These are phyloP conservation scores for Ennomos erosarius DNA, from an alignment of 2,888 invertebrate species.

Conservation along the genomic window DNA sequence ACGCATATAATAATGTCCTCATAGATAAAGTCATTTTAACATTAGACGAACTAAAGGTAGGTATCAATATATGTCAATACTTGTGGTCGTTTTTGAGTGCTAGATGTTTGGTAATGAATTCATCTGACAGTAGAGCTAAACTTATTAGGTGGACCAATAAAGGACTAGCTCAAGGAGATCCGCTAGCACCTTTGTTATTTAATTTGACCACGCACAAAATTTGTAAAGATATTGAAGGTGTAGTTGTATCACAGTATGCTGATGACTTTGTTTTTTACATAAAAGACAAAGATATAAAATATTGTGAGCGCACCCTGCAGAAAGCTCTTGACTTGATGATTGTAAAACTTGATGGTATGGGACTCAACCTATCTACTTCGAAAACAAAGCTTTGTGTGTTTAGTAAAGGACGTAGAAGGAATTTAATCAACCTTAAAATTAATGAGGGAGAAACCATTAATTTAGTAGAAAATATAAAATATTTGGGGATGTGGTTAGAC, in stretches of 20 bases:
- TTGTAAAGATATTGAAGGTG: neutral
- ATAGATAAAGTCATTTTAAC: neutral
- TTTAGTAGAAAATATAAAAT: neutral
- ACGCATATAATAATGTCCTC: slow-evolving; percentile 3
- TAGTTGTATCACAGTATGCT: neutral
- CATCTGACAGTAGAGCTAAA: neutral
- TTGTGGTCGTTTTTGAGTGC: neutral
- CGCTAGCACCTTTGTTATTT: neutral
- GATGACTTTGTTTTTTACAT: too few relatives aligned
- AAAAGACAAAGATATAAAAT: too few relatives aligned
- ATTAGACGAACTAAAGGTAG: neutral
- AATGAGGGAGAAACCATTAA: too few relatives aligned
- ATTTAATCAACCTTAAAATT: too few relatives aligned
- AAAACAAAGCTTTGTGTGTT: too few relatives aligned
- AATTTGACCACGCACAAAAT: neutral
- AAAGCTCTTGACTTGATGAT: too few relatives aligned
- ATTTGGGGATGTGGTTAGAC: neutral
- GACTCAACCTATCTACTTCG: too few relatives aligned
- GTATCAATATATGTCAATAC: neutral
- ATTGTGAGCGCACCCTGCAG: too few relatives aligned
- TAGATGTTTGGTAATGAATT: neutral
- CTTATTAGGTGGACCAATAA: neutral
- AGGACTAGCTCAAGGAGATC: neutral
- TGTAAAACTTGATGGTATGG: too few relatives aligned
- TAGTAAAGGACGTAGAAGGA: too few relatives aligned